Base-by-base conservation (phyloP, 2,113 vertebrate genomes). In the Eurystomus gularis region DNA sequence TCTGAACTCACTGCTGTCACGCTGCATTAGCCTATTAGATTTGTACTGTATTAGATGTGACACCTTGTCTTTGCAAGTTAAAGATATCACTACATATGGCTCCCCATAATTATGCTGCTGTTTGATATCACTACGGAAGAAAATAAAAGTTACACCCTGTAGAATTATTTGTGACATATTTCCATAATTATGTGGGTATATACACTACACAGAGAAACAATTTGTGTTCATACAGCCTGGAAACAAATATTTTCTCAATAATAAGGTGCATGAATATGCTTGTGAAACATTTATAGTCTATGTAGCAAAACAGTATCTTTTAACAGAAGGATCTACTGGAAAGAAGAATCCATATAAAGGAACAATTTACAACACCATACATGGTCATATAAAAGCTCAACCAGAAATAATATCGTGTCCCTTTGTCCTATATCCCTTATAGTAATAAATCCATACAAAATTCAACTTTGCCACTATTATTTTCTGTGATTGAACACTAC, bases 11-110 rank as follows among this genome's bases (percentile, higher is more conserved):
- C 33, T 77, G 60, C 71, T 93, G 75, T 84, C 84, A 68, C 16
- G 7, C 16, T 70, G 24, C 24, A 91, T 90, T 84, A 93, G 42
- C 61, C 58, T 82, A 55, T 71, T 90, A 88, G 48, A 49, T 52
- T 86, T 82, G 65, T 48, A 39, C 33, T 83, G 21, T 48, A 96
- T 91, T 75, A 86, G 75, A 94, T 86, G 76, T 94, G 88, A 94
- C 84, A 92, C 60, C 35, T 96, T 96, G 95, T 90, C 96, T 95
- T 95, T 88, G 76, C 58, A 93, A 91, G 72, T 94, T 91, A 88
- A 90, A 82, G 75, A 62, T 93, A 93, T 72, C 44, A 31, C 82
- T 83, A 10, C 39, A 44, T 55, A 82, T n/a, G 26, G n/a, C 44
- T 93, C 35, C 48, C 58, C 28, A 9, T 94, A 94, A 96, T 96